phyloP scores from a whole-genome alignment of 2,797 vertebrate genomes.

The Nyctibius grandis region DNA sequence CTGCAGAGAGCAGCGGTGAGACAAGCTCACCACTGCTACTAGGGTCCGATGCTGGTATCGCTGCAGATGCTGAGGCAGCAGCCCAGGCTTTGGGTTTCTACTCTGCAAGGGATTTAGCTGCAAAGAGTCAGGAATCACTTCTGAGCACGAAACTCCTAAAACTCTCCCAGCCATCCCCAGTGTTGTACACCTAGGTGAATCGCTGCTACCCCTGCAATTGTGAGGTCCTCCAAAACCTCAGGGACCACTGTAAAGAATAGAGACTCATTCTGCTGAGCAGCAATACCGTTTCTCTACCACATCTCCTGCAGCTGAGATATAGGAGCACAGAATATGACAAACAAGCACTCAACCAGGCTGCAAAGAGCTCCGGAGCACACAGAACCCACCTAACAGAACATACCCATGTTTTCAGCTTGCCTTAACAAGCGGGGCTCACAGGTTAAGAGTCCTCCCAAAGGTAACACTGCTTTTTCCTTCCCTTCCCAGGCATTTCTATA shows the following conservation, averaged over 20 bases:
- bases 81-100: not conserved
- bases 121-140: not conserved
- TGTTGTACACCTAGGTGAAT: not conserved
- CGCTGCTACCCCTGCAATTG: rapidly evolving
- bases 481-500: not conserved
- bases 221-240: not conserved
- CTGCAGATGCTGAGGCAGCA: not conserved
- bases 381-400: not conserved
- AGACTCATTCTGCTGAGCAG: not conserved
- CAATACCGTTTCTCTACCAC: not conserved
- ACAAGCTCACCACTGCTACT: not conserved
- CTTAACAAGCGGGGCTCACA: not conserved
- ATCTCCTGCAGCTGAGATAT: not conserved
- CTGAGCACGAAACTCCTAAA: not conserved
- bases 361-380: not conserved
- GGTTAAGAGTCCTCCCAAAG: not conserved
- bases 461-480: not conserved
- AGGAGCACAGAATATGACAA: not conserved
- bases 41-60: rapidly evolving
- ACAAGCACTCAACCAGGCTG: not conserved
- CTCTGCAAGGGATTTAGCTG: not conserved
- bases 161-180: not conserved
- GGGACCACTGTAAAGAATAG: not conserved
- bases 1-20: rapidly evolving
- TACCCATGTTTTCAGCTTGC: not conserved